Conservation (phyloP, 2,888 invertebrate species). For the Alentia gelatinosa region DNA sequence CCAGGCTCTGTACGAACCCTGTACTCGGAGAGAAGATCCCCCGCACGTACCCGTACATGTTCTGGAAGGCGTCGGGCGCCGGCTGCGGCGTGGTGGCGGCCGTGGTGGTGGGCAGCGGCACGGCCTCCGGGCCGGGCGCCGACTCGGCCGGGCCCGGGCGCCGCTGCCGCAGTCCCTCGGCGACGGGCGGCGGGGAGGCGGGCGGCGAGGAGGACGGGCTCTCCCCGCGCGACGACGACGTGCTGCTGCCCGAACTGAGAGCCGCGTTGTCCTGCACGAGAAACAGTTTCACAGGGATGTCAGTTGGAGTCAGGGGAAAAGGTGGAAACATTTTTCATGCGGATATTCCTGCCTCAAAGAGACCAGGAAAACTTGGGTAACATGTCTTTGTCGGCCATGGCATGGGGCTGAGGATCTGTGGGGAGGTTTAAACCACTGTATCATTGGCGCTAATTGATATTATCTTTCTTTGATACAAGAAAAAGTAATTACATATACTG, state of each 20-base stretch:
- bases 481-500: too few species aligned
- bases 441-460: too few species aligned
- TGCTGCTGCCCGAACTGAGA: neutral
- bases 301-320: too few species aligned
- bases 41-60: constrained; percentile 34
- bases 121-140: neutral
- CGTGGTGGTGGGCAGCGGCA: constrained; percentile 5
- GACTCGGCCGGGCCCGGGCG: neutral
- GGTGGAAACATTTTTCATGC: too few species aligned
- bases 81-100: constrained; percentile 9
- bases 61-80: constrained; percentile 35
- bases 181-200: neutral
- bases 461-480: too few species aligned
- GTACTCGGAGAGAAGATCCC: too few species aligned
- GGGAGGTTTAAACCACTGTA: too few species aligned
- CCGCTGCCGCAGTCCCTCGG: neutral
- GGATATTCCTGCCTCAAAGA: too few species aligned
- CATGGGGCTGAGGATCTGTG: too few species aligned
- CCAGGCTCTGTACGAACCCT: too few species aligned
- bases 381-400: neutral
- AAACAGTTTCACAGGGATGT: neutral
- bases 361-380: too few species aligned
- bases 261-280: neutral
- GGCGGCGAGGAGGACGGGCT: neutral
- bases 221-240: neutral